Percentiles rank a stretch among this genome's conserved stretches.
Conservation (phyloP, 1,140 invertebrate genomes). For the Drosophila insularis region DNA sequence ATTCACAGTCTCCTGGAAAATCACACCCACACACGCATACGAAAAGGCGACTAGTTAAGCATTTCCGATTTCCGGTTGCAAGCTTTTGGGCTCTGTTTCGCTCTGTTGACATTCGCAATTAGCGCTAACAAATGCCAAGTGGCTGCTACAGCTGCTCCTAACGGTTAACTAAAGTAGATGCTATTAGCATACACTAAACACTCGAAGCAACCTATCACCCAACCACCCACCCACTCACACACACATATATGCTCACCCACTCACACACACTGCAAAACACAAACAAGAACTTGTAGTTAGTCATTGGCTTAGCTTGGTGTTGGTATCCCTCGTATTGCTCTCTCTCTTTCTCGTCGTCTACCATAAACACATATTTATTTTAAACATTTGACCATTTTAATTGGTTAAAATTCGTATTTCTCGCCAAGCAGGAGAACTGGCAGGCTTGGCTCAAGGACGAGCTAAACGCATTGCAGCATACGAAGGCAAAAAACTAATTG, state of each 20-base stretch:
- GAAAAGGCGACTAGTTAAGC: constrained; percentile 66
- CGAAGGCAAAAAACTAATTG: constrained; percentile 73
- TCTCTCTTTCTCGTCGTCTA: constrained; percentile 2
- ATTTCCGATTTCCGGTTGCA: constrained; percentile 72
- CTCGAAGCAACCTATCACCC: constrained; percentile 4
- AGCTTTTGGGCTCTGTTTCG: constrained; percentile 53
- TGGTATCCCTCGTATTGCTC: constrained; percentile 40
- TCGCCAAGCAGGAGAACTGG: constrained; percentile 69
- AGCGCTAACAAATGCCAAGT: constrained; percentile 76
- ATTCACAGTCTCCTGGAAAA: neutral
- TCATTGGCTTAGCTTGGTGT: constrained; percentile 58
- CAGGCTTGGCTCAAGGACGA: constrained; percentile 78
- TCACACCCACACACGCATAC: constrained; percentile 20
- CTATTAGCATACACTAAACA: constrained; percentile 61
- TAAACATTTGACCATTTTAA: constrained; percentile 29
- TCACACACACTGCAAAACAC: neutral
- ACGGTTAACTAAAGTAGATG: constrained; percentile 63
- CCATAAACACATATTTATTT: constrained; percentile 24
- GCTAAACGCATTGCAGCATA: constrained; percentile 69
- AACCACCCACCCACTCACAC: constrained; percentile 19
- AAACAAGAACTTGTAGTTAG: constrained; percentile 31
- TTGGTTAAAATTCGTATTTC: constrained; percentile 54
- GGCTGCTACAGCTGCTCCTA: constrained; percentile 53
- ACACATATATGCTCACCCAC: constrained; percentile 8
- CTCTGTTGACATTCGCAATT: constrained; percentile 78